Conservation (phyloP, 2,797 vertebrate genomes). For the Oceanodroma leucorhoa region DNA sequence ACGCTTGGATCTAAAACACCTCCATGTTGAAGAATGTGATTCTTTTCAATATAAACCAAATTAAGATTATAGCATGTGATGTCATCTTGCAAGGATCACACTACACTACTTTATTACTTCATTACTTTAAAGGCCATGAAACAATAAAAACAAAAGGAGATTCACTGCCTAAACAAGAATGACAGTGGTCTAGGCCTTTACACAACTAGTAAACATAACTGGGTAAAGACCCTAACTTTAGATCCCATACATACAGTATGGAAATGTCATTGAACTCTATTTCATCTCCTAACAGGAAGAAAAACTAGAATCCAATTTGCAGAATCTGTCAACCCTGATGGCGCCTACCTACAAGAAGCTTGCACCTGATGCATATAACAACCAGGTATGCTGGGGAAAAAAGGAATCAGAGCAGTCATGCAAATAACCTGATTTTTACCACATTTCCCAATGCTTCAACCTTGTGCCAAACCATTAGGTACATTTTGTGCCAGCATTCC, state of each 20-base stretch:
- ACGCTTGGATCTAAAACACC: neutral
- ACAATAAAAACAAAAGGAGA: neutral
- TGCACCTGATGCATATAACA: slow-evolving; percentile 94
- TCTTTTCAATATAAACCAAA: neutral
- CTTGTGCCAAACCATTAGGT: neutral
- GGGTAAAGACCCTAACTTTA: neutral
- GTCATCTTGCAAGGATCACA: neutral
- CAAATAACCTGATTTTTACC: neutral
- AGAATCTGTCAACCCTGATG: slow-evolving; percentile 89
- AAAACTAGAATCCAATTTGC: slow-evolving; percentile 88
- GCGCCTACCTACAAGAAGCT: slow-evolving; percentile 91
- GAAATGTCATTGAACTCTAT: neutral
- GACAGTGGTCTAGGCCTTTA: neutral
- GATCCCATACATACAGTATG: neutral
- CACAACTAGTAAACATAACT: neutral
- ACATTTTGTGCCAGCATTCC: neutral
- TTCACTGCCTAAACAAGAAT: neutral
- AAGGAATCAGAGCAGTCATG: neutral
- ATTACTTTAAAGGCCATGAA: neutral
- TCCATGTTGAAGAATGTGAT: neutral
- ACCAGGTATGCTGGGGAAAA: slow-evolving; percentile 83
- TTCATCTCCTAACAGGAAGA: slow-evolving; percentile 85
- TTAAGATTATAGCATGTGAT: neutral
- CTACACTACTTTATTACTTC: neutral
- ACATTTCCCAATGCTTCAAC: neutral